These are phyloP conservation scores for Bedellia somnulentella DNA, from an alignment of 2,888 invertebrate species.

Conservation along the genomic window DNA sequence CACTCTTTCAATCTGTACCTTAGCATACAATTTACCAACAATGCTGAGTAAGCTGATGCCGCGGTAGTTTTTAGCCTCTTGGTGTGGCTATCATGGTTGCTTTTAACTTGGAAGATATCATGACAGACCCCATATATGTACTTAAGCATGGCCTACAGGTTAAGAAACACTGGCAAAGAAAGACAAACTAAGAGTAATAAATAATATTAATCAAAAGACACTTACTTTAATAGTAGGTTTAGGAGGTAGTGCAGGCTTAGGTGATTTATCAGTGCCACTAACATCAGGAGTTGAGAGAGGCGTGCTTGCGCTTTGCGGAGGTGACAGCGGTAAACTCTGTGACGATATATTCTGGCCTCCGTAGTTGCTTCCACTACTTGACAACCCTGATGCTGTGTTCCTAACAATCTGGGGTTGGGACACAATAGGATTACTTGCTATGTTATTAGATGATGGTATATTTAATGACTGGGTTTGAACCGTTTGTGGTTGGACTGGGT, in stretches of 20 bases:
- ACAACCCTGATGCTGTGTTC: constrained; percentile 51
- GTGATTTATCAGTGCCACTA: constrained; percentile 54
- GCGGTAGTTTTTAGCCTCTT: too few species aligned
- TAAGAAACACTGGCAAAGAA: too few species aligned
- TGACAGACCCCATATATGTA: too few species aligned
- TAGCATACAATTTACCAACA: too few species aligned
- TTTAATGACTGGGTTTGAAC: constrained; percentile 49
- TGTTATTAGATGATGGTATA: constrained; percentile 38
- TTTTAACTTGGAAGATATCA: too few species aligned
- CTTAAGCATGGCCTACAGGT: too few species aligned
- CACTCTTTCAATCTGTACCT: too few species aligned
- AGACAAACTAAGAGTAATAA: background rate
- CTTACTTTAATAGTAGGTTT: constrained; percentile 72
- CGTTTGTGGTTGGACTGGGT: constrained; percentile 78
- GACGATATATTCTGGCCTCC: constrained; percentile 36
- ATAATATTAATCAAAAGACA: background rate
- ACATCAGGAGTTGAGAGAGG: constrained; percentile 59
- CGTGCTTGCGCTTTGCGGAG: constrained; percentile 65
- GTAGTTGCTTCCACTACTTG: constrained; percentile 45
- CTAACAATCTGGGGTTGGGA: constrained; percentile 56
- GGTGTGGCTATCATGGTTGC: too few species aligned
- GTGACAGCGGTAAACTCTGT: constrained; percentile 54
- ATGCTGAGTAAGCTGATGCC: too few species aligned
- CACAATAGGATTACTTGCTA: constrained; percentile 18
- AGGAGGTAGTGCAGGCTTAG: constrained; percentile 79